A percentile compares a stretch with the other conserved stretches of the same genome.
Evolutionary conservation across 2,797 vertebrate genomes (phyloP).

Genomic region (Chloroceryle amazona): DNA sequence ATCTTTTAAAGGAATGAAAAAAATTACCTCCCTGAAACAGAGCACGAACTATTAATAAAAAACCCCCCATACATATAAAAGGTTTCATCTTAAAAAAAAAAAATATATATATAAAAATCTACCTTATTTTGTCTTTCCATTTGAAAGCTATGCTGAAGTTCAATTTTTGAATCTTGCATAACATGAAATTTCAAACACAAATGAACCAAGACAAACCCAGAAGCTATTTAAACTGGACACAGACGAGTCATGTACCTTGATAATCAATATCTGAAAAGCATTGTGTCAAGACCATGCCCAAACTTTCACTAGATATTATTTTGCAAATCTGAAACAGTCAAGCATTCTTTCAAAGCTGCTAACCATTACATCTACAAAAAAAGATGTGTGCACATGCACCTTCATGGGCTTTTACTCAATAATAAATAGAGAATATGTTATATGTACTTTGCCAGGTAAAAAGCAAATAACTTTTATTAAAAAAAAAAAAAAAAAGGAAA

Average conservation of each 20-base stretch:
- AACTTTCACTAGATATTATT: neutral
- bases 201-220: neutral
- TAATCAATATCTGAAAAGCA: neutral
- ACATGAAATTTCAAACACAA: neutral
- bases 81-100: neutral
- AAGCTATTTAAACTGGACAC: neutral
- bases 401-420: neutral
- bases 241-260: neutral
- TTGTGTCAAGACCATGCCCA: neutral
- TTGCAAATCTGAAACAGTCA: neutral
- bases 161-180: neutral
- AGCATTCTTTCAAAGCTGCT: neutral
- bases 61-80: neutral
- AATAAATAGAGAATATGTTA: neutral
- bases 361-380: neutral
- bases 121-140: neutral
- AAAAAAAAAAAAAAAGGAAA: neutral
- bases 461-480: neutral
- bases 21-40: neutral
- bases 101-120: no score
- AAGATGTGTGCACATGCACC: neutral
- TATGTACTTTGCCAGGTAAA: neutral
- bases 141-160: neutral
- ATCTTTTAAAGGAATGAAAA: neutral
- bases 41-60: neutral